phyloP scores from a whole-genome alignment of 2,888 invertebrate species.

The Nephrotoma appendiculata region DNA sequence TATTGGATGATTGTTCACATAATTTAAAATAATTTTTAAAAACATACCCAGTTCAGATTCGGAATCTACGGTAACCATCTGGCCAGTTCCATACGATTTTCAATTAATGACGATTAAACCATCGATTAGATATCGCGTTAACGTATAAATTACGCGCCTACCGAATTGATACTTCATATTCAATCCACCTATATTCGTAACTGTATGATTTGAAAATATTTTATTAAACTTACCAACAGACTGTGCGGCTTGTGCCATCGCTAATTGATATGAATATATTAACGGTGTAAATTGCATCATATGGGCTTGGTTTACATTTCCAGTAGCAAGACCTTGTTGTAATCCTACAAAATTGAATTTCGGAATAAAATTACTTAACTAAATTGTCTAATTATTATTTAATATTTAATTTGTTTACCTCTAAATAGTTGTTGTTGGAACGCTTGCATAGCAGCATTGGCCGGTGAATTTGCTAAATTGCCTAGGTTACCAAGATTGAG shows the following conservation, averaged over 20 bases:
- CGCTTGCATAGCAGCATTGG: slow-evolving; percentile 61
- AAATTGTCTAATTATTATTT: neutral
- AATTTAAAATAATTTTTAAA: no score
- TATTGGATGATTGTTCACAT: no score
- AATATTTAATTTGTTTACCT: slow-evolving; percentile 35
- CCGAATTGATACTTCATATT: no score
- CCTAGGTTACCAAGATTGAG: slow-evolving; percentile 24
- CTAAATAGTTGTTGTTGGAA: slow-evolving; percentile 71
- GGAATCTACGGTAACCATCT: no score
- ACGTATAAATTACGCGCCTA: neutral
- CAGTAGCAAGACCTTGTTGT: slow-evolving; percentile 26
- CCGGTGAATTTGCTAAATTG: slow-evolving; percentile 27
- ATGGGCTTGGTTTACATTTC: slow-evolving; percentile 49
- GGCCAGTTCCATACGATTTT: no score
- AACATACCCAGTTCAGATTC: no score
- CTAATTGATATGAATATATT: slow-evolving; percentile 78
- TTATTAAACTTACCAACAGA: slow-evolving; percentile 33
- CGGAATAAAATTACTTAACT: neutral
- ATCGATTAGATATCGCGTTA: neutral
- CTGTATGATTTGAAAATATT: neutral
- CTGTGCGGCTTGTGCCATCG: slow-evolving; percentile 59
- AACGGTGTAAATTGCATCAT: slow-evolving; percentile 81
- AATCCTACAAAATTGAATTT: slow-evolving; percentile 19
- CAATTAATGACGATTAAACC: neutral
- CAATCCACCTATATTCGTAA: no score